Evolutionary conservation across 2,797 vertebrate species (phyloP), one percentile per base, ranked within the genome.

Genomic region (Astyanax mexicanus): DNA sequence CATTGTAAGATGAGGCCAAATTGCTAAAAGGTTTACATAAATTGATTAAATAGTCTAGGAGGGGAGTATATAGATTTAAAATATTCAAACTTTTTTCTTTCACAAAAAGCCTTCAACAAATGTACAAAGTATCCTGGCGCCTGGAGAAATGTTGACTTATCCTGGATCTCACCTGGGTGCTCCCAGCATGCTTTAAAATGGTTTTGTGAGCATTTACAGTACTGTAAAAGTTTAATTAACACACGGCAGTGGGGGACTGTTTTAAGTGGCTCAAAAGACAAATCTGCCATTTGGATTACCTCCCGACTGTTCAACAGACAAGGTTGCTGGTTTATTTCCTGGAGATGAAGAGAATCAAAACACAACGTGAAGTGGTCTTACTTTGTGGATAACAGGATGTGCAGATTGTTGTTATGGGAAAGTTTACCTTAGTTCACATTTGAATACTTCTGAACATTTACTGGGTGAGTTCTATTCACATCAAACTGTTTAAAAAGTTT

Each of bases 201-300:
- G 25, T 57, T 75, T 49, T 47, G 64, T 29, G 25, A 15, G 25
- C 42, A 47, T 32, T 45, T 38, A 67, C 19, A 38, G 47, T 45
- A 27, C 27, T 45, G 54, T 19, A 67, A 67, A 57, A 57, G 19
- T 49, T 67, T 58, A 68, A 75, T 67, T 75, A 58, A 67, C 12
- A 13, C 7, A 11, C 27, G 40, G 61, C 19, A 37, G 62, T n/a
- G 7, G 51, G 61, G 40, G 51, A 66, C 9, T 66, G 44, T 66
- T 60, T 27, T 21, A 75, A 69, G 64, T 60, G 64, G 10, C 62
- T 58, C 9, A 60, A 37, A 68, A 58, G 54, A 49, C 19, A 55
- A n/a, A 67, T 17, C 6, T 66, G 38, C 25, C 70, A 61, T 61
- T 72, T 73, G 51, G 42, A 49, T 5, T 49, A n/a, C 23, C 25